Conservation (phyloP, 1,140 invertebrate species). For the Brachionus angularis region DNA sequence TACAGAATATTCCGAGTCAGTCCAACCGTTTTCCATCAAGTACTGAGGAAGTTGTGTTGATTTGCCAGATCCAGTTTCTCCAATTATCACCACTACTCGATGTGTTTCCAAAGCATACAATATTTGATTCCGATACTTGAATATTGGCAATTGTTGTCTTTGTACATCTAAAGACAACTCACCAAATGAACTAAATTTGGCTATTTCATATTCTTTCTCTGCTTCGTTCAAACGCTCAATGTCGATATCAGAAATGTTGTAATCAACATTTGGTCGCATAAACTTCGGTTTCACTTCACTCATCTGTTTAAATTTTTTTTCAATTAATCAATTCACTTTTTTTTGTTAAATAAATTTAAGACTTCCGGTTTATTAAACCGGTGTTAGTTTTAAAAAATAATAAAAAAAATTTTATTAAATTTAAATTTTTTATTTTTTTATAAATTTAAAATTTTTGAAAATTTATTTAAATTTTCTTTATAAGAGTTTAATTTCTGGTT, state of each 20-base stretch:
- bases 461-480: conserved; percentile 37
- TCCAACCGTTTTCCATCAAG: conserved; percentile 82
- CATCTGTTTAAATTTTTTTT: neutral
- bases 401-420: neutral
- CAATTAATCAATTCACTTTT: too few relatives aligned
- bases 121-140: conserved; percentile 20
- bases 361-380: too few relatives aligned
- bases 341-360: too few relatives aligned
- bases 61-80: conserved; percentile 40
- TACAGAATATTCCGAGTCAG: conserved; percentile 62
- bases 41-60: conserved; percentile 65
- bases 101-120: conserved; percentile 40
- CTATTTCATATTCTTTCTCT: conserved; percentile 16
- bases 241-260: neutral
- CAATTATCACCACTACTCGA: conserved; percentile 32
- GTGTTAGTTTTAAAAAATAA: conserved; percentile 18
- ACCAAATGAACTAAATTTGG: neutral
- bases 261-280: conserved; percentile 10
- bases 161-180: conserved; percentile 38
- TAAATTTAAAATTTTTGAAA: conserved; percentile 30
- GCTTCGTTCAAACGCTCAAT: conserved; percentile 20
- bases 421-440: neutral
- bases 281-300: conserved; percentile 1
- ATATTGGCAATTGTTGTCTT: conserved; percentile 40
- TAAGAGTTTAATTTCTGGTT: neutral